A percentile compares a stretch with the other conserved stretches of the same genome.
phyloP scores from a whole-genome alignment of 2,113 vertebrate species.

The Neotragus pygmaeus region DNA sequence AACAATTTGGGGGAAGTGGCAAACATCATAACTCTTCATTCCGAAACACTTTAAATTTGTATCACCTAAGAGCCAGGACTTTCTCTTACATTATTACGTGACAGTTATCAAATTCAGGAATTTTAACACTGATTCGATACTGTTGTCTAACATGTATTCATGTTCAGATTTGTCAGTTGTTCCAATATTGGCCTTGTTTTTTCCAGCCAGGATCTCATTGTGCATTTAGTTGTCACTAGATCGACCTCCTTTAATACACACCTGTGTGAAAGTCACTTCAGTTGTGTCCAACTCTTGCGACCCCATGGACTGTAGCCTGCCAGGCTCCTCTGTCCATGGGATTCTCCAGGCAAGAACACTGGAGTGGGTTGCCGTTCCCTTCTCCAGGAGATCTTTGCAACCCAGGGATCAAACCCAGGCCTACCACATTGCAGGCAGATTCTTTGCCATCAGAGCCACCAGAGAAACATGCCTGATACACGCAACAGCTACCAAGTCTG shows the following conservation, averaged over 20 bases:
- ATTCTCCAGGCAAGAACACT: background rate
- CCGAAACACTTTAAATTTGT: background rate
- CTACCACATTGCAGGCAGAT: background rate
- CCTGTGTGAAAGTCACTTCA: background rate
- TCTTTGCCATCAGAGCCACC: rapidly evolving
- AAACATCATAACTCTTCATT: background rate
- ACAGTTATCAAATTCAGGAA: background rate
- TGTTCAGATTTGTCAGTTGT: background rate
- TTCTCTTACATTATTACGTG: background rate
- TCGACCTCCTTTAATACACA: background rate
- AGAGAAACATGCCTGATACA: background rate
- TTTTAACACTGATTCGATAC: background rate
- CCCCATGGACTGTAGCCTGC: background rate
- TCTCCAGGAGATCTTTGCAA: background rate
- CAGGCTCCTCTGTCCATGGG: background rate
- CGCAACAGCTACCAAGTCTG: background rate
- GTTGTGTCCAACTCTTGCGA: rapidly evolving
- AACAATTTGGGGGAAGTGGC: background rate
- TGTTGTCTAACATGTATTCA: background rate
- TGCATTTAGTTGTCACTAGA: background rate
- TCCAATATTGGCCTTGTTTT: background rate
- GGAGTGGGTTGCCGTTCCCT: background rate
- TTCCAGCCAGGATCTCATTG: background rate
- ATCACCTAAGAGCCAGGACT: background rate
- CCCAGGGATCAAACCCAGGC: background rate